Evolutionary conservation across 2,797 vertebrate species (phyloP), one percentile per base, ranked within the genome.

Genomic region (Cichlasoma orientale): DNA sequence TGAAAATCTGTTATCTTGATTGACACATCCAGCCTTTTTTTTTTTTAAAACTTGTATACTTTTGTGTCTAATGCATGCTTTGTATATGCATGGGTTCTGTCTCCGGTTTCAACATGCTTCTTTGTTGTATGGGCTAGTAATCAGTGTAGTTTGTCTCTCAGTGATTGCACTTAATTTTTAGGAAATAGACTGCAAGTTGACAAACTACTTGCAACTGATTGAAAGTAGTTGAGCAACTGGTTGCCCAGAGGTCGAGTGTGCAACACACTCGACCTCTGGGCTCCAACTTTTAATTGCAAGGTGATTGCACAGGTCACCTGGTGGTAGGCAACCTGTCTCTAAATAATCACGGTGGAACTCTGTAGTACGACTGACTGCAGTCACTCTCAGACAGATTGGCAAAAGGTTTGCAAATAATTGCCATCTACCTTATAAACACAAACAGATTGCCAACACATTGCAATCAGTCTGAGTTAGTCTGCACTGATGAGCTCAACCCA

Each of bases 351-450:
- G 38, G 38, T 14, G 12, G 1, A 4, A 14, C 13, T 41, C 13
- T 13, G 36, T 7, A 38, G 36, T 11, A 1, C 11, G 13, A 41
- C 38, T 41, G 38, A 41, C 12, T 41, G 12, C 38, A 47, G 12
- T 66, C 3, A 0, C 23, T 27, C 61, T 66, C 61, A 29, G 58
- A 61, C 33, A 38, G 16, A 47, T 18, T 47, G 41, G 41, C 16
- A 47, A 19, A 36, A 66, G 61, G 47, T 29, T 44, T 66, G 61
- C 61, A 66, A 66, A 66, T 66, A 66, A 47, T 41, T 66, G 61
- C 27, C 61, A 66, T 16, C n/a, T 54, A 16, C 13, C 10, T 68
- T 11, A 63, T 33, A 21, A 63, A 56, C 11, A n/a, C 13, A 50
- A 8, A 63, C 59, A 66, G 38, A 66, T 27, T 66, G 23, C 38